Conservation (phyloP, 1,140 invertebrate species). For the Drosophila fuyamai region DNA sequence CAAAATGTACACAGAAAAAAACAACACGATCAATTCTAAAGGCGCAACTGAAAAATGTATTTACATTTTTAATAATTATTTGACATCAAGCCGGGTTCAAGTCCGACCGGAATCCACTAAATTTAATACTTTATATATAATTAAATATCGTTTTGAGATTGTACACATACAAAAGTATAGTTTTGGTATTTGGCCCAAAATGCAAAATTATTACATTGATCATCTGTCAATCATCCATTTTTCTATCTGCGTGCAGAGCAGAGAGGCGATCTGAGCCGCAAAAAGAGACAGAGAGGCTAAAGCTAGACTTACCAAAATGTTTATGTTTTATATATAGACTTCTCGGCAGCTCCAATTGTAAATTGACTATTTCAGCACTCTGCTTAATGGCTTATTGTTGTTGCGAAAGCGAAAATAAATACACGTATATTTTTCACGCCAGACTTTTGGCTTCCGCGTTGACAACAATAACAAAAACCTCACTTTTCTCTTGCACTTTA, state of each 20-base stretch:
- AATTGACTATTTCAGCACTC: conserved; percentile 58
- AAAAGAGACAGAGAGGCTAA: conserved; percentile 5
- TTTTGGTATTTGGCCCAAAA: too few species aligned
- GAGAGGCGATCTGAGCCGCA: conserved; percentile 5
- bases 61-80: too few species aligned
- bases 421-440: conserved; percentile 13
- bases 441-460: conserved; percentile 43
- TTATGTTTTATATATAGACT: conserved; percentile 43
- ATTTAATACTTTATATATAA: too few species aligned
- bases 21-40: too few species aligned
- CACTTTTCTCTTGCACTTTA: conserved; percentile 56
- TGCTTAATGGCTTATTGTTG: conserved; percentile 31
- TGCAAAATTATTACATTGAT: background rate
- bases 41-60: too few species aligned
- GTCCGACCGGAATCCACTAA: too few species aligned
- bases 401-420: conserved; percentile 20
- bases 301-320: conserved; percentile 51
- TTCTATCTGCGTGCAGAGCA: conserved; percentile 13
- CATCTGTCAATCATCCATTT: background rate
- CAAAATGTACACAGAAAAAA: conserved; percentile 6
- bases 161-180: too few species aligned
- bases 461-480: conserved; percentile 14
- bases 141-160: too few species aligned
- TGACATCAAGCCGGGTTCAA: too few species aligned
- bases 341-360: conserved; percentile 46